Evolutionary conservation across 2,888 invertebrate species (phyloP).

Genomic region (Nomada ruficornis): DNA sequence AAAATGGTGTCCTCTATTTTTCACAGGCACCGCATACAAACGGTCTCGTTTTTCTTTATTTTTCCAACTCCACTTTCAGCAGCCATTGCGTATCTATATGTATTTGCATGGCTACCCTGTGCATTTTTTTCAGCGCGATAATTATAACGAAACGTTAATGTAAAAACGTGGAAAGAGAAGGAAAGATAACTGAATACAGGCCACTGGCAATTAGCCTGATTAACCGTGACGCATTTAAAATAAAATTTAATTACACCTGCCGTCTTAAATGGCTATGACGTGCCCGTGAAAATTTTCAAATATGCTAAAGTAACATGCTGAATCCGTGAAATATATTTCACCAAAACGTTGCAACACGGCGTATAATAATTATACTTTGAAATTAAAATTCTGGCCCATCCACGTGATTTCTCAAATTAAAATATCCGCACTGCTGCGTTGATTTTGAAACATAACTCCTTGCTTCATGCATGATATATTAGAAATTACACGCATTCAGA

Average conservation of each 20-base stretch:
- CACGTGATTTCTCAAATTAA: too few species aligned
- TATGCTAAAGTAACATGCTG: background rate
- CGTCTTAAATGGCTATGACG: background rate
- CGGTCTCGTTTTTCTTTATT: conserved; percentile 3
- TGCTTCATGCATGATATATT: too few species aligned
- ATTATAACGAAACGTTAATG: conserved; percentile 20
- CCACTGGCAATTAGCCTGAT: conserved; percentile 33
- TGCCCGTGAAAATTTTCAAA: background rate
- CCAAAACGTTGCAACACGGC: background rate
- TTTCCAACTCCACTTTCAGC: background rate
- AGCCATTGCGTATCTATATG: background rate
- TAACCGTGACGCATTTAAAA: background rate
- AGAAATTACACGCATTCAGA: too few species aligned
- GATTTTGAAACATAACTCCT: too few species aligned
- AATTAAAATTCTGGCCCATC: too few species aligned
- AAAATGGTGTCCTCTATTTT: conserved; percentile 26
- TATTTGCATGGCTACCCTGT: background rate
- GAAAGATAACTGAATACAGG: background rate
- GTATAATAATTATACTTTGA: too few species aligned
- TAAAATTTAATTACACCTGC: background rate
- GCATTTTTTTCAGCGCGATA: conserved; percentile 11
- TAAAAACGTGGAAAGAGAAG: background rate
- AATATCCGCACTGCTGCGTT: too few species aligned
- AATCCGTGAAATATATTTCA: background rate
- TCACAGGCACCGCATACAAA: conserved; percentile 3